Evolutionary conservation across 2,113 vertebrate species (phyloP), one percentile per base, ranked within the genome.

Genomic region (Dipodomys ordii): DNA sequence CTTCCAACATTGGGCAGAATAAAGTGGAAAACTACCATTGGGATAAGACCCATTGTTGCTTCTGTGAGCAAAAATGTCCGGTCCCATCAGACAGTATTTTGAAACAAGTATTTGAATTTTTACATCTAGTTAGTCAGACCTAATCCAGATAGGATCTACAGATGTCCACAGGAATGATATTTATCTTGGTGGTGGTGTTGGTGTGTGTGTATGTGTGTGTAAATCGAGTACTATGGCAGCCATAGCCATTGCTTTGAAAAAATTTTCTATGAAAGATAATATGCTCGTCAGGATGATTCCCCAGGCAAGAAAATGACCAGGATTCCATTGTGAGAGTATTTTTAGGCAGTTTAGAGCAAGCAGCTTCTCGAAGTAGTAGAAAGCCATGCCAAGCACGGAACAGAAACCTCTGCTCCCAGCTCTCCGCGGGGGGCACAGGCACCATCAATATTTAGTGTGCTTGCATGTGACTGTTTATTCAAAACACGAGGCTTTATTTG

Each of bases 381-480:
- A 96, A 95, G 87, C 73, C 84, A 60, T 46, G 67, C 22, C 27
- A 90, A 88, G 82, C 79, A 7, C 60, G 94, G 80, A 60, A 72
- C 46, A 65, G 0, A 27, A 60, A 35, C 62, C 25, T 79, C 32
- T 49, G 22, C 13, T 44, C 77, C 7, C 3, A 95, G 71, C 82
- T 93, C 95, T 91, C 71, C 18, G 4, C 7, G 62, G 89, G 65
- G 46, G 76, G 32, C 46, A 67, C 0, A 3, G 1, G 25, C 19
- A 53, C 67, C 60, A 15, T 81, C 95, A 97, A 97, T 97, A 96
- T 74, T 93, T 90, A 80, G 78, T n/a, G 2, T 18, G 35, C 60
- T 57, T 30, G 73, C 76, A 62, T 64, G 72, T 76, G 53, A 92
- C 83, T 92, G 62, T 97, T 98, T 97, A 90, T 88, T 77, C 94